phyloP scores from a whole-genome alignment of 2,888 invertebrate genomes.

The Lasioglossum villosulum region DNA sequence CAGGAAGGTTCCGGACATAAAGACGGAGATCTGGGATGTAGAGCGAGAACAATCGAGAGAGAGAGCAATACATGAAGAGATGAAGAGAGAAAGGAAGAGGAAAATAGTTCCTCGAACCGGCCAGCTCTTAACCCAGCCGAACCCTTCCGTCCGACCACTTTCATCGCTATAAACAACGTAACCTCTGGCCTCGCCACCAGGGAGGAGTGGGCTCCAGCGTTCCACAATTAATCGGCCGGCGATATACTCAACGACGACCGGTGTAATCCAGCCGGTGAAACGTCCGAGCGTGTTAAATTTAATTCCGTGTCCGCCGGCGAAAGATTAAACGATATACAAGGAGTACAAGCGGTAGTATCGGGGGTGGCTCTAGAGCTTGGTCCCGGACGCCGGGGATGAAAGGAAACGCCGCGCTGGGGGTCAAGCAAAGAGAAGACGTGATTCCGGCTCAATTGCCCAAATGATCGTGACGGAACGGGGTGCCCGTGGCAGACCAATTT shows the following conservation, averaged over 20 bases:
- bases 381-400: neutral
- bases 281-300: conserved; percentile 46
- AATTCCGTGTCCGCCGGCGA: conserved; percentile 3
- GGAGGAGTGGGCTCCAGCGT: neutral
- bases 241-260: conserved; percentile 20
- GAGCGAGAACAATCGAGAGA: neutral
- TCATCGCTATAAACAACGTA: conserved; percentile 58
- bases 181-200: conserved; percentile 25
- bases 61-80: neutral
- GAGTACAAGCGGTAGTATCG: neutral
- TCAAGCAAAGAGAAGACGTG: conserved; percentile 17
- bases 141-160: conserved; percentile 34
- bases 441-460: conserved; percentile 55
- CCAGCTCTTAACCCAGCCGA: conserved; percentile 26
- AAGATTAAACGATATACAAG: conserved; percentile 34
- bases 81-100: neutral
- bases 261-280: conserved; percentile 29
- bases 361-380: neutral
- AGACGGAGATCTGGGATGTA: conserved; percentile 15
- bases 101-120: conserved; percentile 26
- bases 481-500: conserved; percentile 74
- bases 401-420: neutral
- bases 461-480: conserved; percentile 49
- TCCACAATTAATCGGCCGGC: conserved; percentile 50
- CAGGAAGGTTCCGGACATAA: conserved; percentile 25